A percentile compares a stretch with the other conserved stretches of the same genome.
Conservation (phyloP, 2,797 vertebrate genomes). For the Aplochiton taeniatus region DNA sequence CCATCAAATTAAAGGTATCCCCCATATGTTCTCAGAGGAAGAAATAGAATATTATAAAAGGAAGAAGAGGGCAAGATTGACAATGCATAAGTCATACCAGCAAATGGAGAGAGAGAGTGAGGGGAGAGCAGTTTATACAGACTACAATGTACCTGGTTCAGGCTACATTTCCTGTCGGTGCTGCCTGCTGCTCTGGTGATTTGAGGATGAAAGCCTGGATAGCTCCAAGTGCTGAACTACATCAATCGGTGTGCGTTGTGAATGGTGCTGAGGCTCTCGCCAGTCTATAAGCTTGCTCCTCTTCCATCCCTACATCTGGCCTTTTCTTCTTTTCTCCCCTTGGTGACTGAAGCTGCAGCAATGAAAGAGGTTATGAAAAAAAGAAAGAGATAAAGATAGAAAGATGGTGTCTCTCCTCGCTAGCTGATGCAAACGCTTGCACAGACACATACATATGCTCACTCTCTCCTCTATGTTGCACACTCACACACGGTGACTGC, state of each 20-base stretch:
- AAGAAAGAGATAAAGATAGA: conserved; percentile 20
- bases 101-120: conserved; percentile 3
- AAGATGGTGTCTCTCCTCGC: conserved; percentile 20
- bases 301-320: conserved; percentile 37
- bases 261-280: conserved; percentile 55
- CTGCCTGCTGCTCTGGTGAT: conserved; percentile 60
- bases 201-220: conserved; percentile 58
- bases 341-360: conserved; percentile 50
- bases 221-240: conserved; percentile 52
- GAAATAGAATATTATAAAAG: conserved; percentile 12
- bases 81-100: conserved; percentile 22
- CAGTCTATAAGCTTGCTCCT: conserved; percentile 38
- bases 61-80: conserved; percentile 31
- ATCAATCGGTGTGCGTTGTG: conserved; percentile 61
- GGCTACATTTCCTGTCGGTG: conserved; percentile 58
- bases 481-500: conserved; percentile 70
- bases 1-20: not conserved
- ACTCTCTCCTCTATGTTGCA: conserved; percentile 38
- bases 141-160: conserved; percentile 59
- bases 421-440: conserved; percentile 66
- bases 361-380: conserved; percentile 38
- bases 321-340: conserved; percentile 43
- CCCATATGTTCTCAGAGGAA: no score
- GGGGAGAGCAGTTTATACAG: conserved; percentile 15
- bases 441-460: conserved; percentile 49